Conservation (phyloP, 2,113 vertebrate species). For the Xyrauchen texanus region DNA sequence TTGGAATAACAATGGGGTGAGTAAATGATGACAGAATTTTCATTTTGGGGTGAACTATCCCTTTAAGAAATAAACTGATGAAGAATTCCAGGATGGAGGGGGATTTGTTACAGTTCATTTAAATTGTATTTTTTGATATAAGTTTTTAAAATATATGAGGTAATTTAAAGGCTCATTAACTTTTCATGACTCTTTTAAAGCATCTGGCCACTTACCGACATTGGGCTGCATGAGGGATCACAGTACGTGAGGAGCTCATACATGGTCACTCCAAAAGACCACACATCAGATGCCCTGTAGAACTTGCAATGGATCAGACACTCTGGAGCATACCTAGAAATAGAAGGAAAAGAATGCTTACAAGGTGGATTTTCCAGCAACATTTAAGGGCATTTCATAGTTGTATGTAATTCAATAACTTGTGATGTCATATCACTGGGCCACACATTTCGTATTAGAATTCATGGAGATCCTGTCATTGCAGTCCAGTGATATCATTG, state of each 20-base stretch:
- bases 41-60: too few species aligned
- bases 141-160: too few species aligned
- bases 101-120: too few species aligned
- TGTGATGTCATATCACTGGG: neutral
- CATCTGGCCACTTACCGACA: constrained; percentile 76
- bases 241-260: constrained; percentile 95
- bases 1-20: too few species aligned
- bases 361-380: neutral
- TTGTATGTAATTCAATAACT: neutral
- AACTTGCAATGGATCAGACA: constrained; percentile 93
- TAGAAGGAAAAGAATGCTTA: neutral
- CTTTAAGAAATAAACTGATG: too few species aligned
- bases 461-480: neutral
- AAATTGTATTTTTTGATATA: too few species aligned
- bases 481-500: neutral
- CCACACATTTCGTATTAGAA: neutral
- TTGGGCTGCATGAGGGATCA: constrained; percentile 83
- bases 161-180: neutral
- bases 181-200: too few species aligned
- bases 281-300: constrained; percentile 92
- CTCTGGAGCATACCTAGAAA: constrained; percentile 91
- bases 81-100: too few species aligned
- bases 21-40: too few species aligned
- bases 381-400: neutral
- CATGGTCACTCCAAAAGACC: constrained; percentile 95